These are phyloP conservation scores for Petrocephalus schoutedeni DNA, from an alignment of 2,797 vertebrate species.

Conservation along the genomic window DNA sequence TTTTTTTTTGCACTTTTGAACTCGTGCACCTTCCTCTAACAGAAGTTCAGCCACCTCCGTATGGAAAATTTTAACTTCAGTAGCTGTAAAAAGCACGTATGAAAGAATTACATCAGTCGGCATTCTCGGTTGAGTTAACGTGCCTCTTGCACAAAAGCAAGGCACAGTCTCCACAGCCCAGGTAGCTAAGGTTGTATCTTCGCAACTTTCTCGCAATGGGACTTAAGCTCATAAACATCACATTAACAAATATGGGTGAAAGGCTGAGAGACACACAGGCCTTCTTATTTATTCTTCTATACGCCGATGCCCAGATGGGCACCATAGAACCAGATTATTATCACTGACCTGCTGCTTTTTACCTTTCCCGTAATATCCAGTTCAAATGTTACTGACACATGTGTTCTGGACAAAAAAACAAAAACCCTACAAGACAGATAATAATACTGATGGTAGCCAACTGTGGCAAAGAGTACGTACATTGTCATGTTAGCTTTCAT, in stretches of 20 bases:
- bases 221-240: background rate
- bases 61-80: background rate
- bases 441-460: slow-evolving; percentile 1
- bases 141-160: background rate
- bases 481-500: slow-evolving; percentile 1
- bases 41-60: background rate
- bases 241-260: background rate
- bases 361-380: background rate
- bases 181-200: background rate
- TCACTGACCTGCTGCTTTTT: background rate
- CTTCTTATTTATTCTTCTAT: background rate
- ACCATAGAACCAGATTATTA: background rate
- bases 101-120: background rate
- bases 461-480: background rate
- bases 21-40: background rate
- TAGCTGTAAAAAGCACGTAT: background rate
- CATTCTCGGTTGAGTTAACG: background rate
- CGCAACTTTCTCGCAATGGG: background rate
- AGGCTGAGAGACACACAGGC: background rate
- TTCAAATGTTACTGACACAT: background rate
- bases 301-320: background rate
- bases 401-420: background rate
- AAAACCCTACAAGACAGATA: background rate
- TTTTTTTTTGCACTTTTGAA: background rate
- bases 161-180: background rate